A percentile compares a stretch with the other conserved stretches of the same genome.
Evolutionary conservation across 2,113 vertebrate genomes (phyloP).

Genomic region (Menidia beryllina): DNA sequence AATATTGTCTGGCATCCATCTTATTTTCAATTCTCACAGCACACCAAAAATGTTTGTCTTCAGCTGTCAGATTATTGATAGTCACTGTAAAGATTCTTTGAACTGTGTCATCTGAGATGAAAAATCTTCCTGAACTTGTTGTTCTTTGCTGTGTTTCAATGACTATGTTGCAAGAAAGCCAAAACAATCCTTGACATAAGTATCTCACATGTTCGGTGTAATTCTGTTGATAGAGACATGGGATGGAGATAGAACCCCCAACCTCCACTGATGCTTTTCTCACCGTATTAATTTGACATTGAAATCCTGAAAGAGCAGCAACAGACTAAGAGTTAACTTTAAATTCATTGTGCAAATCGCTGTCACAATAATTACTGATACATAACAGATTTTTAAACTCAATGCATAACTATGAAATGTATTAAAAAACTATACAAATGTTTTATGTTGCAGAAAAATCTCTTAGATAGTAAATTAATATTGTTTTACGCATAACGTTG

Average conservation of each 20-base stretch:
- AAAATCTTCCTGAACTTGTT: neutral
- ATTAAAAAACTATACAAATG: neutral
- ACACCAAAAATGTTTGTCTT: conserved; percentile 16
- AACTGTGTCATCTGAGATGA: conserved; percentile 27
- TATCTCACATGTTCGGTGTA: conserved; percentile 22
- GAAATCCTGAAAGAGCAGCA: conserved; percentile 37
- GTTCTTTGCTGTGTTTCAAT: neutral
- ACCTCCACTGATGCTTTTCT: conserved; percentile 1
- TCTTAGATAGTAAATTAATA: neutral
- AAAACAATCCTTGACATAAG: neutral
- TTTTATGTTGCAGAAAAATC: neutral
- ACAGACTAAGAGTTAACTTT: neutral
- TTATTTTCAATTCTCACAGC: accelerated
- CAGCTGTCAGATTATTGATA: neutral
- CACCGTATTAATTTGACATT: conserved; percentile 4
- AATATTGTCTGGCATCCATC: accelerated
- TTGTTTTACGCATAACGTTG: neutral
- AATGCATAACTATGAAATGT: neutral
- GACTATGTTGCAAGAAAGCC: accelerated
- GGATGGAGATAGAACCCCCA: conserved; percentile 29
- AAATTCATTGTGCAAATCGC: neutral
- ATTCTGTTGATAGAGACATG: neutral
- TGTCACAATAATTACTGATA: neutral
- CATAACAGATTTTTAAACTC: neutral
- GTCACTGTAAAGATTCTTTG: conserved; percentile 42